These are phyloP conservation scores for Tragelaphus imberbis DNA, from an alignment of 2,113 vertebrate genomes.

Conservation along the genomic window DNA sequence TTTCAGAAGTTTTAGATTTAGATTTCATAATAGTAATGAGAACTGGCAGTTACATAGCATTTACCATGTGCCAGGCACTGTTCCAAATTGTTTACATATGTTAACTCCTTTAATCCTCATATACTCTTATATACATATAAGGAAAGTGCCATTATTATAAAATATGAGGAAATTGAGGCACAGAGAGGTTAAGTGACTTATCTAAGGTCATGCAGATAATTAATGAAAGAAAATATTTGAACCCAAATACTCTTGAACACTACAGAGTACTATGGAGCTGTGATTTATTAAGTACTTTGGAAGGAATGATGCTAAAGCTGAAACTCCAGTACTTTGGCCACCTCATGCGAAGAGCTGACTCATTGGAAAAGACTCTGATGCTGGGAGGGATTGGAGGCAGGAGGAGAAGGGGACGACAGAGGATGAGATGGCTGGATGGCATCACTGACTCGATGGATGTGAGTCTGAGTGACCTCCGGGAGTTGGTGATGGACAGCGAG, in stretches of 20 bases:
- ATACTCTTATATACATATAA: not conserved
- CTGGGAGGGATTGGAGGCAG: too few species aligned
- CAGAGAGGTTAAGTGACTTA: slow-evolving; percentile 22
- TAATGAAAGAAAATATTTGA: not conserved
- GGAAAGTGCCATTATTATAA: not conserved
- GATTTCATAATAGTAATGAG: slow-evolving; percentile 62
- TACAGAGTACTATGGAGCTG: not conserved
- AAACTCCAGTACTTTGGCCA: too few species aligned
- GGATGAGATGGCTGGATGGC: too few species aligned
- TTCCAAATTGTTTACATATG: slow-evolving; percentile 62
- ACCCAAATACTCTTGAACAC: not conserved
- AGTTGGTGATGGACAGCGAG: too few species aligned
- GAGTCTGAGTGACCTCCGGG: too few species aligned
- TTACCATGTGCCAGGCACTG: slow-evolving; percentile 54
- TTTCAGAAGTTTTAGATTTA: slow-evolving; percentile 60
- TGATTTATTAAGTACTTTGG: not conserved
- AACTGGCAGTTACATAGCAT: slow-evolving; percentile 56
- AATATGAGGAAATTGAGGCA: slow-evolving; percentile 29
- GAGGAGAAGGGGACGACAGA: too few species aligned
- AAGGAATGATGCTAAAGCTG: too few species aligned
- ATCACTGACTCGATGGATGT: too few species aligned
- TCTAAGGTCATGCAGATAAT: slow-evolving; percentile 16
- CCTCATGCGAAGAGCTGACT: too few species aligned
- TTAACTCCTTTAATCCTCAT: slow-evolving; percentile 50
- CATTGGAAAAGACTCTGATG: too few species aligned